Evolutionary conservation across 1,140 invertebrate species (phyloP).

Genomic region (Zaprionus capensis): DNA sequence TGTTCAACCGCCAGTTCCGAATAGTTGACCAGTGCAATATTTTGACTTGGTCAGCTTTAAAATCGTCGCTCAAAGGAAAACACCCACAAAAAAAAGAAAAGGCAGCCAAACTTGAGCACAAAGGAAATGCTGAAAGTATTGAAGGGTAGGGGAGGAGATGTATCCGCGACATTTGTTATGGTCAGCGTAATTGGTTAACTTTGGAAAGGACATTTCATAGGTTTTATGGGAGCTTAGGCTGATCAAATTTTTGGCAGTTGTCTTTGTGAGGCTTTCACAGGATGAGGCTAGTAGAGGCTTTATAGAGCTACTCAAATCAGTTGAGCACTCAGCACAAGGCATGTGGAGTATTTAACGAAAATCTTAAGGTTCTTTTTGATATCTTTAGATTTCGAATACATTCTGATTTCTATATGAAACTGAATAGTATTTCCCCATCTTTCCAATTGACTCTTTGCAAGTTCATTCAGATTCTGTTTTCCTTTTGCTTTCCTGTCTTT

Average conservation of each 20-base stretch:
- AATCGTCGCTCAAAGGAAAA: conserved; percentile 26
- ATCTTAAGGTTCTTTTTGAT: not conserved
- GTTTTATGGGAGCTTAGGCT: not conserved
- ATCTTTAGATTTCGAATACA: no score
- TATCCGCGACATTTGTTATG: conserved; percentile 44
- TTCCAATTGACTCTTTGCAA: no score
- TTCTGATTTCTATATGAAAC: no score
- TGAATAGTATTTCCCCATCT: no score
- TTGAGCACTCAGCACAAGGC: not conserved
- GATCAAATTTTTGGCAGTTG: not conserved
- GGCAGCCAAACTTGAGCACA: conserved; percentile 18
- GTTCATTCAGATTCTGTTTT: no score
- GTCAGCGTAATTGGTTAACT: conserved; percentile 42
- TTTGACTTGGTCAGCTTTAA: conserved; percentile 72
- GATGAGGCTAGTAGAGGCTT: not conserved
- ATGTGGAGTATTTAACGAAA: not conserved
- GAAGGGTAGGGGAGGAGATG: not conserved
- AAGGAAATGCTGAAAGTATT: conserved; percentile 26
- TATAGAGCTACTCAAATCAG: not conserved
- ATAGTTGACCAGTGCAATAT: conserved; percentile 77
- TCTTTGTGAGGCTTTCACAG: not conserved
- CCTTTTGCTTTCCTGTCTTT: no score
- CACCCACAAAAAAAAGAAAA: conserved; percentile 8
- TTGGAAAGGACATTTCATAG: not conserved
- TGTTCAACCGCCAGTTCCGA: conserved; percentile 51